Evolutionary conservation across 2,113 vertebrate genomes (phyloP).

Genomic region (Sander vitreus): DNA sequence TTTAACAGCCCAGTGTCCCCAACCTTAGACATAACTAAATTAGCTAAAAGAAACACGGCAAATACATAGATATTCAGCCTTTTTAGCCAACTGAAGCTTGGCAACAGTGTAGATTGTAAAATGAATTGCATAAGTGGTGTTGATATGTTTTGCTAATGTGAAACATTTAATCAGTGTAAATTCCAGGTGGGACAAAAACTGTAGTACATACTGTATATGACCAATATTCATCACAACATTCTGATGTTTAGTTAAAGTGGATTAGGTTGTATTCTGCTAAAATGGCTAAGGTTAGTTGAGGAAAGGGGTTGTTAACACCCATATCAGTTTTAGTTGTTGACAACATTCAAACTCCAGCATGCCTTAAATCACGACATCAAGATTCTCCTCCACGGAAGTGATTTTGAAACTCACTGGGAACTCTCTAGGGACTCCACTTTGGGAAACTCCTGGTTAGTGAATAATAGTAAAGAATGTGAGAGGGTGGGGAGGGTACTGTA

Average conservation of each 20-base stretch:
- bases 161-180: slow-evolving; percentile 2
- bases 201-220: too few species aligned
- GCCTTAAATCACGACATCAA: slow-evolving; percentile 30
- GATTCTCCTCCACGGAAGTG: slow-evolving; percentile 6
- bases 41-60: not conserved
- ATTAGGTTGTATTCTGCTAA: not conserved
- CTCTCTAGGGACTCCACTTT: slow-evolving; percentile 33
- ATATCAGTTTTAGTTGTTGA: not conserved
- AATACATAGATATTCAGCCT: not conserved
- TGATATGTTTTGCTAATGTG: not conserved
- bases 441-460: slow-evolving; percentile 35
- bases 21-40: not conserved
- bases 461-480: slow-evolving; percentile 39
- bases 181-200: not conserved
- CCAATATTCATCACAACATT: not conserved
- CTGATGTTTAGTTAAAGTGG: not conserved
- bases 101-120: not conserved
- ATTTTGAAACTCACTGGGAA: slow-evolving; percentile 5
- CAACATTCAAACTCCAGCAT: slow-evolving; percentile 11
- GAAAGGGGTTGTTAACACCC: not conserved
- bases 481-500: not conserved
- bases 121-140: not conserved
- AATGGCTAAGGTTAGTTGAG: not conserved
- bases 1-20: not conserved
- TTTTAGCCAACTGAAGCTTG: too few species aligned